These are phyloP conservation scores for Coregonus clupeaformis DNA, from an alignment of 2,113 vertebrate species.

Conservation along the genomic window DNA sequence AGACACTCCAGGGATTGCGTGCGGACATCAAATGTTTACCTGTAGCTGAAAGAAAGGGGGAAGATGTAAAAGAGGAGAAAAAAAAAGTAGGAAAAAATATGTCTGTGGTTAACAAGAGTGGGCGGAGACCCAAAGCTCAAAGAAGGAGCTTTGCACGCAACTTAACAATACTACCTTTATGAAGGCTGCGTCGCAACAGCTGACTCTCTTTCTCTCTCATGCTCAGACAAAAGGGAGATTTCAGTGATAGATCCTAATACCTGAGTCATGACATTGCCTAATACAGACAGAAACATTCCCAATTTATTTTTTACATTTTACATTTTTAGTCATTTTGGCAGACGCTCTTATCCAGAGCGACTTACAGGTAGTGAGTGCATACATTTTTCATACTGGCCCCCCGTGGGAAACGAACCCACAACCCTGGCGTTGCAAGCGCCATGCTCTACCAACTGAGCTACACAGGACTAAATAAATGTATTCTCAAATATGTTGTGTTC, in stretches of 20 bases:
- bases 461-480: too few species aligned
- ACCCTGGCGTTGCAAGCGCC: too few species aligned
- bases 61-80: too few species aligned
- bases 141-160: conserved; percentile 70
- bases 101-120: conserved; percentile 62
- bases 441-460: too few species aligned
- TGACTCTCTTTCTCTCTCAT: conserved; percentile 5
- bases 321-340: too few species aligned
- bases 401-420: too few species aligned
- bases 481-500: too few species aligned
- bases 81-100: too few species aligned
- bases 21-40: conserved; percentile 44
- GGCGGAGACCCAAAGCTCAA: conserved; percentile 48
- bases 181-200: neutral
- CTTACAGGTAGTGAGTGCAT: too few species aligned
- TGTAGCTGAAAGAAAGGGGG: neutral
- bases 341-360: too few species aligned
- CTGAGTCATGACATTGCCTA: neutral
- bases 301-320: too few species aligned
- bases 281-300: neutral
- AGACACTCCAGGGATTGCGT: neutral
- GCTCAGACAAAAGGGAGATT: conserved; percentile 6
- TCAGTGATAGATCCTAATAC: neutral
- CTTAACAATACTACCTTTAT: conserved; percentile 74
- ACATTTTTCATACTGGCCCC: too few species aligned